Evolutionary conservation across 2,888 invertebrate species (phyloP).

Genomic region (Cephus spinipes): DNA sequence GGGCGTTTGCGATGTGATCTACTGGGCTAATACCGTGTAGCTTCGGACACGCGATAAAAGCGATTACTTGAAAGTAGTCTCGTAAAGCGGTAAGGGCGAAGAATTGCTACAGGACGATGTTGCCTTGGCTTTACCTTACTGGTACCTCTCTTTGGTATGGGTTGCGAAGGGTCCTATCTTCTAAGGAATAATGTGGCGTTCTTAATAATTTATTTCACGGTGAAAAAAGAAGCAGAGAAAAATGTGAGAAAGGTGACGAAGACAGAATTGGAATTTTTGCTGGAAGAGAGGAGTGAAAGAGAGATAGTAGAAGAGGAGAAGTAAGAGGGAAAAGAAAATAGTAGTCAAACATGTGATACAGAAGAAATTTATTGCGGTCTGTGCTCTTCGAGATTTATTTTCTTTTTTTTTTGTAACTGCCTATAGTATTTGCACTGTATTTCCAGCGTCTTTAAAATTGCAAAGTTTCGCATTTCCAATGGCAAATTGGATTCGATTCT

Average conservation of each 20-base stretch:
- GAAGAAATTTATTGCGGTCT: background rate
- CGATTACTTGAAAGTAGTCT: constrained; percentile 36
- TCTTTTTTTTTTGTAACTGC: background rate
- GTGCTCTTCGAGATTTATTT: background rate
- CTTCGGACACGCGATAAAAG: constrained; percentile 37
- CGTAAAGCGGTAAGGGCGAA: constrained; percentile 23
- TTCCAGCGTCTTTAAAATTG: background rate
- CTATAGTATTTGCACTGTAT: background rate
- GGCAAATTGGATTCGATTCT: background rate
- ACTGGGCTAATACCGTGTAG: constrained; percentile 33
- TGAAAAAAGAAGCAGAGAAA: background rate
- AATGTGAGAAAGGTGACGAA: background rate
- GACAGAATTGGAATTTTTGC: background rate
- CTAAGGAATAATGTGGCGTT: constrained; percentile 32
- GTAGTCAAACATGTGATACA: too few relatives aligned
- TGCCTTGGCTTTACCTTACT: background rate
- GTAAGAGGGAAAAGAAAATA: too few relatives aligned
- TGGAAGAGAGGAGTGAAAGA: background rate
- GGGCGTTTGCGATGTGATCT: constrained; percentile 28
- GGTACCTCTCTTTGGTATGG: background rate
- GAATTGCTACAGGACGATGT: background rate
- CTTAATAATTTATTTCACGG: constrained; percentile 32
- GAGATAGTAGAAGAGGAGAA: background rate
- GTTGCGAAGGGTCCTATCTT: constrained; percentile 1
- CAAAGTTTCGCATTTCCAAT: background rate